Percentiles rank a stretch among this genome's conserved stretches.
Conservation (phyloP, 2,797 vertebrate genomes). For the Enteromius anoplus region DNA sequence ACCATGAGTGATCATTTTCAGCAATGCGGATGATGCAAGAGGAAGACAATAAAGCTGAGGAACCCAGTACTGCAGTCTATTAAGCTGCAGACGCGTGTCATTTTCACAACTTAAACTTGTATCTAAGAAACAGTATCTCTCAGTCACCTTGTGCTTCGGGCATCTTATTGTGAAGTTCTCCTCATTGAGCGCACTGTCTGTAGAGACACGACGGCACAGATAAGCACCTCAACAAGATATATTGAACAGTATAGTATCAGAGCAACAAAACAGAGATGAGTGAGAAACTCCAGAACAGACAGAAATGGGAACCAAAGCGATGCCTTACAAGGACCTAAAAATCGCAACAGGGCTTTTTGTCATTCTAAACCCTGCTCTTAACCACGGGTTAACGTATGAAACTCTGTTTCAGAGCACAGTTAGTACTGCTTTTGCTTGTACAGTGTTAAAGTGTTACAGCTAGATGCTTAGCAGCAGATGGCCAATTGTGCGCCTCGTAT, state of each 20-base stretch:
- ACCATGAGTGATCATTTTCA: not conserved
- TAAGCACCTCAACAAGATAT: not conserved
- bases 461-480: not conserved
- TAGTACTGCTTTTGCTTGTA: not conserved
- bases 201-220: not conserved
- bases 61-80: not conserved
- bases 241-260: not conserved
- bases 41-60: not conserved
- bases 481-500: not conserved
- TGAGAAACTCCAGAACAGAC: not conserved
- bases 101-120: not conserved
- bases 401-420: not conserved
- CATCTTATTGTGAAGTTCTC: slow-evolving; percentile 81
- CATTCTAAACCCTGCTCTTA: not conserved
- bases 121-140: not conserved
- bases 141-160: slow-evolving; percentile 75
- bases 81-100: not conserved
- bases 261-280: not conserved
- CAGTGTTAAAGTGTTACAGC: not conserved
- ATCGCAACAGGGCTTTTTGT: not conserved
- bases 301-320: not conserved
- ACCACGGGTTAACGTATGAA: not conserved
- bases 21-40: not conserved
- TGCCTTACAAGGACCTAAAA: too few relatives aligned
- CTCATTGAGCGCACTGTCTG: slow-evolving; percentile 75